These are phyloP conservation scores for Laspeyria flexula DNA, from an alignment of 2,888 invertebrate species.

Conservation along the genomic window DNA sequence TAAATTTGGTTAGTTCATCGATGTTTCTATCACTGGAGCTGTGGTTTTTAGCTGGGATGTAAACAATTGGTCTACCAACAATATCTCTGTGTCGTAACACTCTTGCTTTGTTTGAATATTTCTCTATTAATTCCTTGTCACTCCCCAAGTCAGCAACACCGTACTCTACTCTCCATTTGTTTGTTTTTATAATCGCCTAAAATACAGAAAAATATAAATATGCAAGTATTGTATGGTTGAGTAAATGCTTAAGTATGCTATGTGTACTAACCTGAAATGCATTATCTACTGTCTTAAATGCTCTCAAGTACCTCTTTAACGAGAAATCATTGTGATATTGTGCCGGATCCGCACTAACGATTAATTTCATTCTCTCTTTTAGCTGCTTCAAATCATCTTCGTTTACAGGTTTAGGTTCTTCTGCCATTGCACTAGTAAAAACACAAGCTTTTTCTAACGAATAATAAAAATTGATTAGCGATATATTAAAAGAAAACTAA, in stretches of 20 bases:
- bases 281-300: slow-evolving; percentile 90
- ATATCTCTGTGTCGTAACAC: slow-evolving; percentile 90
- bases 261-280: slow-evolving; percentile 88
- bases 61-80: slow-evolving; percentile 90
- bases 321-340: slow-evolving; percentile 92
- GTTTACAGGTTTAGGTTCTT: slow-evolving; percentile 84
- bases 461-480: too few relatives aligned
- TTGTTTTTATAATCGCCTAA: slow-evolving; percentile 91
- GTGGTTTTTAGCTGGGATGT: slow-evolving; percentile 92
- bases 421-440: slow-evolving; percentile 75
- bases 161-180: slow-evolving; percentile 92
- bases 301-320: slow-evolving; percentile 89
- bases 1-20: slow-evolving; percentile 92
- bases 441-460: too few relatives aligned
- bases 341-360: slow-evolving; percentile 89
- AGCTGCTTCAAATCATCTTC: slow-evolving; percentile 88
- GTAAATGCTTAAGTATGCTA: neutral
- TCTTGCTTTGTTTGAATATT: slow-evolving; percentile 88
- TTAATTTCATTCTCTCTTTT: slow-evolving; percentile 90
- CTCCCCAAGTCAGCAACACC: slow-evolving; percentile 87
- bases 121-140: slow-evolving; percentile 83
- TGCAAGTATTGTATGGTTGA: neutral
- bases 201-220: slow-evolving; percentile 39
- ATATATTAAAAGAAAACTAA: too few relatives aligned
- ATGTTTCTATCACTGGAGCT: slow-evolving; percentile 90